phyloP scores from a whole-genome alignment of 2,888 invertebrate species.

The Agapostemon virescens region DNA sequence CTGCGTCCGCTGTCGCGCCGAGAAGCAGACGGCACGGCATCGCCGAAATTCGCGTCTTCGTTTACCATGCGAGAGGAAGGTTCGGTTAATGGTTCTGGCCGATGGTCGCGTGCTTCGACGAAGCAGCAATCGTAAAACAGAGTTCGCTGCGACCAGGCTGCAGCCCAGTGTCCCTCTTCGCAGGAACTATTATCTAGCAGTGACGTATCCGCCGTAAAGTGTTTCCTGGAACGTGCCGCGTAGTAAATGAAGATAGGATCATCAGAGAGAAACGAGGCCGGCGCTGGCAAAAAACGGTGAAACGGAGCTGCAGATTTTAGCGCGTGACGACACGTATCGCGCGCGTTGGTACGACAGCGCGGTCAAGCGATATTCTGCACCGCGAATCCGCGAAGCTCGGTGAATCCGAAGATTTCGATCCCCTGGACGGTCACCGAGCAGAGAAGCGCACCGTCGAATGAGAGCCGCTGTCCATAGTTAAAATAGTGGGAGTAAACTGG shows the following conservation, averaged over 20 bases:
- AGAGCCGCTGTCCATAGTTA: conserved; percentile 75
- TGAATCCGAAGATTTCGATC: not conserved
- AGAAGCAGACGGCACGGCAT: not conserved
- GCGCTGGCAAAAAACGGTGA: conserved; percentile 11
- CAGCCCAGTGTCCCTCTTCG: conserved; percentile 25
- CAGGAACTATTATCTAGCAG: conserved; percentile 37
- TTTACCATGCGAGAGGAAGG: not conserved
- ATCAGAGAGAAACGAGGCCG: conserved; percentile 51
- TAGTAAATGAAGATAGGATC: conserved; percentile 54
- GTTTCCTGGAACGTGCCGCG: conserved; percentile 57
- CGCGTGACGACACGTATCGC: not conserved
- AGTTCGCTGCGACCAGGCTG: not conserved
- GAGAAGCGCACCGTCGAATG: conserved; percentile 54
- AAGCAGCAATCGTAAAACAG: conserved; percentile 1
- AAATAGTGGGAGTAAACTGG: conserved; percentile 76
- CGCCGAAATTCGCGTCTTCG: not conserved
- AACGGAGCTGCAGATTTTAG: not conserved
- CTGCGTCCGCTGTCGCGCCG: no score
- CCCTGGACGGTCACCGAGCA: not conserved
- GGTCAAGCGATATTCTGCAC: no score
- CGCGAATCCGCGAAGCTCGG: no score
- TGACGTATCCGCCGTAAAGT: conserved; percentile 47
- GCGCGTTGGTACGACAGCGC: not conserved
- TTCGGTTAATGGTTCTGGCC: not conserved
- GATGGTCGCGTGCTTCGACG: conserved; percentile 18